A percentile compares a stretch with the other conserved stretches of the same genome.
These are phyloP conservation scores for Brachypodius melanocephalos DNA, from an alignment of 2,113 vertebrate species.

Conservation along the genomic window DNA sequence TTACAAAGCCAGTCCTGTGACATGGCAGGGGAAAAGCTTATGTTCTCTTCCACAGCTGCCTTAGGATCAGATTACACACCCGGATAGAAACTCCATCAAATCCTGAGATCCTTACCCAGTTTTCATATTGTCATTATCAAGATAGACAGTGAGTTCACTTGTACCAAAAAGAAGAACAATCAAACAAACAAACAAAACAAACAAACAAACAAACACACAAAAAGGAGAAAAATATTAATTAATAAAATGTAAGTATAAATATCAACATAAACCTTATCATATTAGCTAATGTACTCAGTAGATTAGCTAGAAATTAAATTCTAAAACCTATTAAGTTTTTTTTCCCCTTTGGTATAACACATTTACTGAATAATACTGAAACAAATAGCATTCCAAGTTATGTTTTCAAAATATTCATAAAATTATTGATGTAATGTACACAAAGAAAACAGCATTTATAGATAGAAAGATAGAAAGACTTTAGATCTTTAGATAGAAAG, in stretches of 20 bases:
- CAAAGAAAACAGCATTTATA: not conserved
- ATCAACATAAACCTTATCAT: not conserved
- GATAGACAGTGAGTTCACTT: not conserved
- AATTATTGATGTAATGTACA: not conserved
- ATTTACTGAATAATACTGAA: not conserved
- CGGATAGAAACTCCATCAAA: not conserved
- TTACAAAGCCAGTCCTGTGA: conserved; percentile 34
- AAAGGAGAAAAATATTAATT: not conserved
- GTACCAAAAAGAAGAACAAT: not conserved
- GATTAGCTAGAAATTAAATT: not conserved
- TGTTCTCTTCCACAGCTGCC: conserved; percentile 24
- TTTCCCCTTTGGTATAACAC: not conserved
- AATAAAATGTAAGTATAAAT: not conserved
- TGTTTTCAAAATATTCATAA: not conserved
- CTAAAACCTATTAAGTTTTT: not conserved
- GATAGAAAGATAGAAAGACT: not conserved
- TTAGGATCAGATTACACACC: conserved; percentile 32
- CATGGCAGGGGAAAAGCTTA: not conserved
- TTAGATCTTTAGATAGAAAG: not conserved
- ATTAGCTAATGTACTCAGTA: not conserved
- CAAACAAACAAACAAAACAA: not conserved
- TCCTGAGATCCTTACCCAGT: not conserved
- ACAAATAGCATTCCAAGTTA: not conserved
- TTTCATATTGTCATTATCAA: not conserved
- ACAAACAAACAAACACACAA: not conserved